These are phyloP conservation scores for Denticeps clupeoides DNA, from an alignment of 2,797 vertebrate species.

Conservation along the genomic window DNA sequence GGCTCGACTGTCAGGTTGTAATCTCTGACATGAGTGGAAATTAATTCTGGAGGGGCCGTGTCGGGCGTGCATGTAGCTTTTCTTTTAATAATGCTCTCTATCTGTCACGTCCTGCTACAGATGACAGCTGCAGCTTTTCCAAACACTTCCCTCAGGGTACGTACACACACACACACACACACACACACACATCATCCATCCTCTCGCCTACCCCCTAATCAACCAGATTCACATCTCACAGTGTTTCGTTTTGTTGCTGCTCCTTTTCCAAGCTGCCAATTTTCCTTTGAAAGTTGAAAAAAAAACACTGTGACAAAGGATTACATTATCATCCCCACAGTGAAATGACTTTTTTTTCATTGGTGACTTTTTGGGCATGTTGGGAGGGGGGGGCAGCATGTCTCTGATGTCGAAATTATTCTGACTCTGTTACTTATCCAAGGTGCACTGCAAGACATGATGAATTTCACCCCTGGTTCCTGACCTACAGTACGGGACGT, in stretches of 20 bases:
- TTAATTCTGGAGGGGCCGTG: neutral
- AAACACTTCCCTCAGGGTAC: neutral
- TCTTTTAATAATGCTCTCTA: conserved; percentile 4
- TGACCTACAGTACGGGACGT: no score
- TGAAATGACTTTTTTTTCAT: neutral
- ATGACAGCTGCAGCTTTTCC: neutral
- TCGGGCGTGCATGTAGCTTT: neutral
- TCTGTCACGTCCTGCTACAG: neutral
- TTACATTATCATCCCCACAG: conserved; percentile 1
- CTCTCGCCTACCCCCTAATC: neutral
- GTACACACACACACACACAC: no score
- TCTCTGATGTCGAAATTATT: no score
- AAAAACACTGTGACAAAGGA: neutral
- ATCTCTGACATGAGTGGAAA: neutral
- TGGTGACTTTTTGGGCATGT: no score
- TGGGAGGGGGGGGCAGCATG: no score
- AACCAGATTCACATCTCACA: neutral
- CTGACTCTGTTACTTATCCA: no score
- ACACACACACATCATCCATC: neutral
- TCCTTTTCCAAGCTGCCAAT: neutral
- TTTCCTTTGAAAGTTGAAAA: neutral
- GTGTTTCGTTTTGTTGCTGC: neutral
- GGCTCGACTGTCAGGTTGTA: neutral
- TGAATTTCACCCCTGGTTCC: no score
- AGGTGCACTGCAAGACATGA: no score